Percentiles rank a stretch among this genome's conserved stretches.
phyloP scores from a whole-genome alignment of 2,797 vertebrate species.

The Heterohyrax brucei region DNA sequence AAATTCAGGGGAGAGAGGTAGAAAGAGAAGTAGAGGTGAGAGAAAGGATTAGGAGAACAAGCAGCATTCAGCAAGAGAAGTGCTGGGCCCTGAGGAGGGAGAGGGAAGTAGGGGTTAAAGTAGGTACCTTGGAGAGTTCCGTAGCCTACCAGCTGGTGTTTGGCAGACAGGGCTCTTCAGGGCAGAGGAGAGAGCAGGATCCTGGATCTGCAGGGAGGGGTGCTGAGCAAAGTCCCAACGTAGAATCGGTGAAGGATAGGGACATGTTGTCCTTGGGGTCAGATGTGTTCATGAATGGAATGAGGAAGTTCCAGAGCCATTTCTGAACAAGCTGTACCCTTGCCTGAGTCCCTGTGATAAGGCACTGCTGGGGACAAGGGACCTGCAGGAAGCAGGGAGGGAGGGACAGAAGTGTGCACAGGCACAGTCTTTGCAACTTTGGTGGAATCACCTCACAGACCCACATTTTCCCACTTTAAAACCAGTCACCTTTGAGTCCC shows the following conservation, averaged over 20 bases:
- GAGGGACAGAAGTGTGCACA: not conserved
- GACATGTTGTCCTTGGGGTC: not conserved
- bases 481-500: no score
- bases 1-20: not conserved
- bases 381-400: not conserved
- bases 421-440: not conserved
- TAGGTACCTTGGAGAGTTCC: slow-evolving; percentile 85
- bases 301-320: not conserved
- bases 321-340: not conserved
- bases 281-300: not conserved
- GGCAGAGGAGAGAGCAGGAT: not conserved
- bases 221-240: not conserved
- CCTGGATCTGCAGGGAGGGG: not conserved
- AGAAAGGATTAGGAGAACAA: not conserved
- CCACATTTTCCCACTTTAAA: not conserved
- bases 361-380: not conserved
- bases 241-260: not conserved
- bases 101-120: not conserved
- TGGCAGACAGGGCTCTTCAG: not conserved
- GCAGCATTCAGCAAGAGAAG: not conserved
- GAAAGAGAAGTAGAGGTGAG: slow-evolving; percentile 17
- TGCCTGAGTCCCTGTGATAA: not conserved
- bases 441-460: not conserved
- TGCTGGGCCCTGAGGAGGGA: not conserved
- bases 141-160: fast-evolving